Conservation (phyloP, 2,888 invertebrate species). For the Chymomyza amoena region DNA sequence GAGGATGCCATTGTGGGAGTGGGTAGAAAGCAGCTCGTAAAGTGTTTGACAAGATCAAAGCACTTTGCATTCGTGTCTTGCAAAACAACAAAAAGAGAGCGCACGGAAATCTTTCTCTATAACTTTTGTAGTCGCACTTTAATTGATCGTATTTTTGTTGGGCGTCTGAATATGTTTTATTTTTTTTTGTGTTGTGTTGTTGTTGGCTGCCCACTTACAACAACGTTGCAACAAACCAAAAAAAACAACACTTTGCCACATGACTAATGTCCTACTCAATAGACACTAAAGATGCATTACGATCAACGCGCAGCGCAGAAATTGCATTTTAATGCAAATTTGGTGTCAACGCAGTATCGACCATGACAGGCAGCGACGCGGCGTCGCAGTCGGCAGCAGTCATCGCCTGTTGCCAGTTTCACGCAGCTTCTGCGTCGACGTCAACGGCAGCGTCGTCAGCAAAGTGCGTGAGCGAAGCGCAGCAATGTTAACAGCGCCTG, state of each 20-base stretch:
- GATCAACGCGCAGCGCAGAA: constrained; percentile 39
- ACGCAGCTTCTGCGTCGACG: no score
- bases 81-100: neutral
- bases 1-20: neutral
- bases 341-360: constrained; percentile 75
- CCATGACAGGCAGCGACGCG: constrained; percentile 66
- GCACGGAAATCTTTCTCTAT: neutral
- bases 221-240: no score
- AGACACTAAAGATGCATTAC: constrained; percentile 74
- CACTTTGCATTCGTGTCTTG: neutral
- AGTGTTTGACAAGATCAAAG: constrained; percentile 1
- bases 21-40: constrained; percentile 9
- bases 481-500: no score
- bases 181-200: constrained; percentile 13
- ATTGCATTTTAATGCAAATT: constrained; percentile 74
- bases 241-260: constrained; percentile 17
- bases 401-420: constrained; percentile 2
- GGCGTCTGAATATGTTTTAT: neutral
- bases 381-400: constrained; percentile 28
- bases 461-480: no score
- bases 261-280: constrained; percentile 73
- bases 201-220: constrained; percentile 10
- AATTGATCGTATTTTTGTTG: neutral
- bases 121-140: neutral
- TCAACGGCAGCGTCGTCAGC: no score